These are phyloP conservation scores for Xenopus tropicalis DNA, from an alignment of 2,113 vertebrate species.

Conservation along the genomic window UCB_Xtro_10.0 CM004452.2:42278501-42279000, in stretches of 20 bases:
- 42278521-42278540: not conserved
- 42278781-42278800: no score
- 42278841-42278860: not conserved
- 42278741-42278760: not conserved
- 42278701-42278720: slow-evolving; percentile 3
- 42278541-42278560: not conserved
- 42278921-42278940: not conserved
- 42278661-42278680: slow-evolving; percentile 9
- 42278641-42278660: slow-evolving; percentile 13
- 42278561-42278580: not conserved
- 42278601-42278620: not conserved
- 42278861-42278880: not conserved
- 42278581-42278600: not conserved
- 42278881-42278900: not conserved
- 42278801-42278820: no score
- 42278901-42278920: not conserved
- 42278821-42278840: no score
- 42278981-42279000: no score
- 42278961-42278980: not conserved
- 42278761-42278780: no score
- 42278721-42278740: not conserved
- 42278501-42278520: not conserved
- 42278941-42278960: not conserved
- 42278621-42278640: not conserved
- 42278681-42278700: not conserved